Percentiles rank a stretch among this genome's conserved stretches.
Conservation (phyloP, 2,797 vertebrate species). For the Pseudochirops cupreus region DNA sequence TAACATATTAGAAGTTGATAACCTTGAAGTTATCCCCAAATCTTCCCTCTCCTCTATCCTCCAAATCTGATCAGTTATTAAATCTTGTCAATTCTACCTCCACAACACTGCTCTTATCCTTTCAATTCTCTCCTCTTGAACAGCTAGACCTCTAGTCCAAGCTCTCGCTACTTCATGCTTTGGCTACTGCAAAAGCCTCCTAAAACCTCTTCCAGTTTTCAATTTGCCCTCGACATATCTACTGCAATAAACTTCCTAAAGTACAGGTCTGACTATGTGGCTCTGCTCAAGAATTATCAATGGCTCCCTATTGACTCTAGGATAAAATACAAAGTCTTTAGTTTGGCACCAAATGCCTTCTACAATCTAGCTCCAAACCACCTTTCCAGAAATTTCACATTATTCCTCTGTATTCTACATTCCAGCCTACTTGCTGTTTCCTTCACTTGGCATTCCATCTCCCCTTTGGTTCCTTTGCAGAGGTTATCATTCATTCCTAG, state of each 20-base stretch:
- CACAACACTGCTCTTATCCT: conserved; percentile 11
- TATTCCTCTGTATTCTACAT: background rate
- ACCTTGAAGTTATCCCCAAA: background rate
- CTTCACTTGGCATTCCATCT: background rate
- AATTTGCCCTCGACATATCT: background rate
- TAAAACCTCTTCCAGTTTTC: background rate
- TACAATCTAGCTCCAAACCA: background rate
- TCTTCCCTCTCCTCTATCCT: background rate
- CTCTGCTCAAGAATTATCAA: conserved; percentile 5
- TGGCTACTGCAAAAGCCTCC: background rate
- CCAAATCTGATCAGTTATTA: background rate
- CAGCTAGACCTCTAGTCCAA: background rate
- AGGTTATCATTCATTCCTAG: background rate
- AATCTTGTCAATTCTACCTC: background rate
- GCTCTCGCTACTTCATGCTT: background rate
- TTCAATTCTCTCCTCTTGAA: background rate
- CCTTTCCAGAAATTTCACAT: background rate
- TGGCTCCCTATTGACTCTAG: background rate
- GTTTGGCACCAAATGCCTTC: background rate
- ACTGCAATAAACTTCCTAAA: conserved; percentile 16
- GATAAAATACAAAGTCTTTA: background rate
- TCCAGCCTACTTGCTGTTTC: background rate
- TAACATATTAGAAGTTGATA: background rate
- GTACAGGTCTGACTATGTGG: background rate
- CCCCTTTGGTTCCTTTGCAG: background rate